phyloP scores from a whole-genome alignment of 2,888 invertebrate species.

The Parelbella ahira region DNA sequence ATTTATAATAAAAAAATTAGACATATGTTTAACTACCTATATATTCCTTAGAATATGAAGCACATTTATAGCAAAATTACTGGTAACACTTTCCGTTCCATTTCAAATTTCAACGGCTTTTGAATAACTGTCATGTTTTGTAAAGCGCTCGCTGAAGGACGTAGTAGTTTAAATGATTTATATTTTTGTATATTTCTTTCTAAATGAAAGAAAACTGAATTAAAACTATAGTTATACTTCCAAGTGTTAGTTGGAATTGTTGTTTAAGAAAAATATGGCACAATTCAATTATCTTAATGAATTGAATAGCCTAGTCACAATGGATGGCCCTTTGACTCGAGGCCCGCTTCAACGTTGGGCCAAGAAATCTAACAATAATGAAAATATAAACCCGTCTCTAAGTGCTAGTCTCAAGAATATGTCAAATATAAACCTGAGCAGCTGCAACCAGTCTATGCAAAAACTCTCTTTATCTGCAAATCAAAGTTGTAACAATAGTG shows the following conservation, averaged over 20 bases:
- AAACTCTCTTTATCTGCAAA: conserved; percentile 82
- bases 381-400: conserved; percentile 74
- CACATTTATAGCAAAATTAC: too few species aligned
- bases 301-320: conserved; percentile 86
- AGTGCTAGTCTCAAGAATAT: conserved; percentile 69
- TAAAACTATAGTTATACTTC: not conserved
- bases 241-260: not conserved
- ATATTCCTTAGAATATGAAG: too few species aligned
- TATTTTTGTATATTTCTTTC: not conserved
- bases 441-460: conserved; percentile 83
- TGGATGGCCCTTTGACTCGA: conserved; percentile 89
- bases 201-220: conserved; percentile 7
- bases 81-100: too few species aligned
- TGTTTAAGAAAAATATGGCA: conserved; percentile 79
- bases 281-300: conserved; percentile 91
- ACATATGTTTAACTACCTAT: too few species aligned
- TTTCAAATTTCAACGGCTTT: conserved; percentile 35
- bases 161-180: too few species aligned
- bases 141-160: conserved; percentile 2
- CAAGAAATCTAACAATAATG: conserved; percentile 84
- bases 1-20: too few species aligned
- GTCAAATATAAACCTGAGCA: conserved; percentile 78
- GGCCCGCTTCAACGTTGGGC: conserved; percentile 91
- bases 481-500: conserved; percentile 77
- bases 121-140: conserved; percentile 30